Evolutionary conservation across 1,140 invertebrate genomes (phyloP), one percentile per base, ranked within the genome.

Genomic region (Drepana arcuata): DNA sequence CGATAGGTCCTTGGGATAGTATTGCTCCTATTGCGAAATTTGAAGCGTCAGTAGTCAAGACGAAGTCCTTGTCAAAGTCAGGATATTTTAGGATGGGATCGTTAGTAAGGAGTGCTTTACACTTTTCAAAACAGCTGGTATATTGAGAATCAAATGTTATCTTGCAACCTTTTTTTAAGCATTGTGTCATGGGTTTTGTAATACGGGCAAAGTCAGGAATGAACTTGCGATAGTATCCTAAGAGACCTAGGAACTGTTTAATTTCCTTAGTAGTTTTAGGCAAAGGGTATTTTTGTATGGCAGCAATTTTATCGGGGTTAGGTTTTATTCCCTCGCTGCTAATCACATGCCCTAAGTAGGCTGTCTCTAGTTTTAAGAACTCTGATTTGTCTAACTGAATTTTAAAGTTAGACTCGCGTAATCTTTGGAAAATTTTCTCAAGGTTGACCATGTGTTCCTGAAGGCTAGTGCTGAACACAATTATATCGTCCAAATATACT

Each of bases 221-320:
- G 24, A 35, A 27, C 12, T 13, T 34, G 2, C 33, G 12, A 27
- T 15, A 35, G 23, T 26, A 35, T 25, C 33, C 33, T 4, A 15
- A 10, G 9, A 35, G 24, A 1, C 33, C 33, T 10, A 35, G 24
- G 7, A 35, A 35, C 7, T 15, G 13, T 2, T 21, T n/a, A n/a
- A 35, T 6, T 26, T 35, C 33, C 2, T 25, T 18, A 2, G 10
- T 5, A 9, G 14, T 35, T n/a, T n/a, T 25, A 2, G 33, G 33
- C 27, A 12, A 2, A 16, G 33, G 33, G 7, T 24, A 35, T n/a
- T 14, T 14, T 7, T 2, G 7, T 1, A 35, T 24, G n/a, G 33
- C 33, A 5, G 15, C 23, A 0, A 21, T 35, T 27, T 35, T 35
- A n/a, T 9, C 9, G 2, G 7, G 1, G 13, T 23, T 16, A 5